Percentiles rank a stretch among this genome's conserved stretches.
phyloP scores from a whole-genome alignment of 1,140 invertebrate genomes.

The Coelopa frigida region DNA sequence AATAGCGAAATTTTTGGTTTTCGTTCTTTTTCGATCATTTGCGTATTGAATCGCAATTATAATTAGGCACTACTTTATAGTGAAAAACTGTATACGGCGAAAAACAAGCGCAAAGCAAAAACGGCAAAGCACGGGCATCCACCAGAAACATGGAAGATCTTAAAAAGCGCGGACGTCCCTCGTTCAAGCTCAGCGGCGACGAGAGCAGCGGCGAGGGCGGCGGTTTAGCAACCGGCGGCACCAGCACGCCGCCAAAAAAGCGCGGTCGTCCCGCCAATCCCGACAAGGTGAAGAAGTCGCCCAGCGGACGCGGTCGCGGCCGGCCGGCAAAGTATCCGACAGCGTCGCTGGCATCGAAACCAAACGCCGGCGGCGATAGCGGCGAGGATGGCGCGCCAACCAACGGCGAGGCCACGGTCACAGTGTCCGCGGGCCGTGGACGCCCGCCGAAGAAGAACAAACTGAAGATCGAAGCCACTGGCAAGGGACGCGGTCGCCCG shows the following conservation, averaged over 20 bases:
- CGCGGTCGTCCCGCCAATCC: constrained; percentile 14
- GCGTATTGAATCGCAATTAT: no score
- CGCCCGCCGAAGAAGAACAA: constrained; percentile 1
- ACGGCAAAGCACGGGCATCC: constrained; percentile 2
- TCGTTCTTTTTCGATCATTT: no score
- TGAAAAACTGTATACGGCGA: constrained; percentile 11
- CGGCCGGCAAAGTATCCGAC: constrained; percentile 6
- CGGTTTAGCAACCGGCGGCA: neutral
- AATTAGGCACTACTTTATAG: no score
- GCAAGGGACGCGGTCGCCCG: constrained; percentile 33
- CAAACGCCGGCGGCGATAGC: neutral
- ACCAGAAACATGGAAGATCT: neutral
- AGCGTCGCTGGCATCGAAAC: neutral
- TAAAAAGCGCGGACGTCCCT: neutral
- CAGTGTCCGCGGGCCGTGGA: neutral
- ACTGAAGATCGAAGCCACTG: constrained; percentile 7
- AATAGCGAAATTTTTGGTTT: no score
- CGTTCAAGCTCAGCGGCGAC: neutral
- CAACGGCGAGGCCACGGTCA: neutral
- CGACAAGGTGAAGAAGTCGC: constrained; percentile 4
- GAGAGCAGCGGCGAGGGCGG: neutral
- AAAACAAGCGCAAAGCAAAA: constrained; percentile 1
- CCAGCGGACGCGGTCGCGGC: neutral
- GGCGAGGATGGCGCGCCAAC: constrained; percentile 2
- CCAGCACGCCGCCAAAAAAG: constrained; percentile 11